These are phyloP conservation scores for Notothenia rossii DNA, from an alignment of 2,113 vertebrate species.

Conservation along the genomic window DNA sequence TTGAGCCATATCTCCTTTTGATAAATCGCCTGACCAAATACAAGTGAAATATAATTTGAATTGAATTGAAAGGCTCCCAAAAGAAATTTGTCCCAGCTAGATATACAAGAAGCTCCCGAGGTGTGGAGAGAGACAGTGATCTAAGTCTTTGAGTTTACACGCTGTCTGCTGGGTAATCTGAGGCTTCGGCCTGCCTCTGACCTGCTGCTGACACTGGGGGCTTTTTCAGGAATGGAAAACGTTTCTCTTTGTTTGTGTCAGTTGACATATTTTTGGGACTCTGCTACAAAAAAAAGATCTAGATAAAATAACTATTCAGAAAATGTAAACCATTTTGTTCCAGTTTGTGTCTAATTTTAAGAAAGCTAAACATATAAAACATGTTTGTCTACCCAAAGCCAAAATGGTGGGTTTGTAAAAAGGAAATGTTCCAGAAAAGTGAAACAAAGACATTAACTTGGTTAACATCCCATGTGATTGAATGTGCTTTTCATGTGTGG, in stretches of 20 bases:
- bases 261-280: not conserved
- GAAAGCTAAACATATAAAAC: not conserved
- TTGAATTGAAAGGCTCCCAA: not conserved
- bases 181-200: constrained; percentile 32
- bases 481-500: not conserved
- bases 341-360: not conserved
- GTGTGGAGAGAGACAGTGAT: constrained; percentile 28
- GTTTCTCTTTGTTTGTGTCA: not conserved
- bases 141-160: constrained; percentile 47
- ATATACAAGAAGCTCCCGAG: constrained; percentile 48
- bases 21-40: not conserved
- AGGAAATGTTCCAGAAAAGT: not conserved
- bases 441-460: not conserved
- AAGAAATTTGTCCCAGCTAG: not conserved
- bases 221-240: not conserved
- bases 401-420: not conserved
- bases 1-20: not conserved
- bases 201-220: constrained; percentile 21
- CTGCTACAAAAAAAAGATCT: not conserved
- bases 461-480: not conserved
- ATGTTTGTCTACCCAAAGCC: not conserved
- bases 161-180: constrained; percentile 41
- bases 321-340: not conserved
- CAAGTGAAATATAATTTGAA: not conserved
- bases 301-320: not conserved